Base-by-base conservation (phyloP, 2,888 invertebrate species). In the Abrostola triplasia region DNA sequence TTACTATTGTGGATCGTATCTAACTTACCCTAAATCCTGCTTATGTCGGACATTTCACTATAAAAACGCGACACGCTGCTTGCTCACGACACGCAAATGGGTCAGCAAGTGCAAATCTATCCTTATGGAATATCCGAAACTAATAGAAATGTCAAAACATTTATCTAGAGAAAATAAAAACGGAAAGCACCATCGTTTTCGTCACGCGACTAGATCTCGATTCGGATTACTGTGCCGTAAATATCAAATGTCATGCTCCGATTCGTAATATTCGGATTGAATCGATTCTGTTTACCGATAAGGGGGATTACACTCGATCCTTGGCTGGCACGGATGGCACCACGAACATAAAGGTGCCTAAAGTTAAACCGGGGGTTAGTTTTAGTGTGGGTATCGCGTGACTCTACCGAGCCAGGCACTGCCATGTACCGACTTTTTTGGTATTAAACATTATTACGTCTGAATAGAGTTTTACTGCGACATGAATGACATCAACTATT, bases 221-320 rank as follows among this genome's bases (percentile, higher is more conserved):
- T 84, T 88, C 88, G 90, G 91, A 91, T 92, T 92, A 92, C 89
- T 85, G 84, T 88, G 86, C 91, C 90, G 91, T 93, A 93, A 93
- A 94, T 93, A 93, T 92, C 90, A 90, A 92, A 92, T 92, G 92
- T 92, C 92, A 92, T 92, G 90, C 88, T 84, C 88, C 90, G 89
- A 90, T 91, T 90, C 89, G 88, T 92, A 92, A 93, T 93, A 92
- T 92, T 92, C 88, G 90, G 89, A 92, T 92, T 91, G 90, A 92
- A 92, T 92, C 93, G 92, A 92, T 92, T 91, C 87, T 82, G 90
- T 90, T 89, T 89, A 88, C 88, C 92, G 93, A 93, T 93, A 92
- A 90, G 89, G 88, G 87, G 90, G 90, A 90, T 92, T 92, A 92
- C 88, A 88, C 88, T 89, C 88, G 88, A 91, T 89, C 86, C 86